Base-by-base conservation (phyloP, 1,140 invertebrate genomes). In the Limonius californicus region DNA sequence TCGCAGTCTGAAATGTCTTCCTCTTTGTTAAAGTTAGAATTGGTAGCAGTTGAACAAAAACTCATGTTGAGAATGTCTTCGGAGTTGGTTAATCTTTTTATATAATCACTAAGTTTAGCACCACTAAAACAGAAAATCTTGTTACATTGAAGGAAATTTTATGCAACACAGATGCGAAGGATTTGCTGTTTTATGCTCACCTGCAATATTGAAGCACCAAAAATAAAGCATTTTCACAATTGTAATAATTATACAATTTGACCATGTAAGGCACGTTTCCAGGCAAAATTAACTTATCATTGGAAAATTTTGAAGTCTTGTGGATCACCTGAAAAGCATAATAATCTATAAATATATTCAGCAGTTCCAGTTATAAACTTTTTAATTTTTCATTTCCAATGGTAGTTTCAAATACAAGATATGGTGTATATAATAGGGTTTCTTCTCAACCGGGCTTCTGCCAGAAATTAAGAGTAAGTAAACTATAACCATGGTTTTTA, bases 221-320 rank as follows among this genome's bases (percentile, higher is more conserved):
- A 68, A 80, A 82, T 42, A 82, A 73, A 61, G 78, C 78, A 59
- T 80, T 76, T 14, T 80, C 79, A 20, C 77, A 79, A 57, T 80
- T 76, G 57, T 79, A 80, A 62, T 77, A 80, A 53, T 74, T 74
- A 57, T 77, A 42, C 55, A 82, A 54, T 54, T 74, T 74, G 2
- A 78, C 73, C 80, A 82, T 81, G 53, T 78, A 82, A 57, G 80
- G 78, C 61, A 81, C 77, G 63, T 78, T 72, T 63, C 79, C 76
- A 6, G 80, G 80, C 54, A 82, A 67, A 59, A 79, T 78, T 16
- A 76, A 57, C 61, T 69, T 21, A 70, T 76, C 62, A 70, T 76
- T 69, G 70, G 74, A 14, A 74, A 78, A 62, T 68, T 73, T 74
- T 9, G 73, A 72, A 0, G 78, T 76, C 64, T 81, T 81, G 50